These are phyloP conservation scores for Hipposideros larvatus DNA, from an alignment of 2,797 vertebrate genomes.

Conservation along the genomic window DNA sequence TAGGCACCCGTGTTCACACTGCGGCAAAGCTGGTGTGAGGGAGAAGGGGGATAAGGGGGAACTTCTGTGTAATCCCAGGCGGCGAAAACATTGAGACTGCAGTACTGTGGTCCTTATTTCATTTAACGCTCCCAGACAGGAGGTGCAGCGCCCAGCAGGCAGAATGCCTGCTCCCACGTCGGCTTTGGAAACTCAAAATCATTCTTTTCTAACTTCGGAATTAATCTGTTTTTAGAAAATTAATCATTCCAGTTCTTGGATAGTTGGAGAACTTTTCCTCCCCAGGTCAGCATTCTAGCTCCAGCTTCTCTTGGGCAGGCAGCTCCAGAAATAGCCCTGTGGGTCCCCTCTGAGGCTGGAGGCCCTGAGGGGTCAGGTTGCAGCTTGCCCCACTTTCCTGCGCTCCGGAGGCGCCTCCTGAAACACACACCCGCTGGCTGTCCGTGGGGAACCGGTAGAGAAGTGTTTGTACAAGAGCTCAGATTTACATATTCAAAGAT, in stretches of 20 bases:
- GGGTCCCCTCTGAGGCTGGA: background rate
- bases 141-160: background rate
- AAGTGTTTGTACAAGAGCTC: background rate
- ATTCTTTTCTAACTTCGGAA: background rate
- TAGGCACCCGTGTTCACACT: background rate
- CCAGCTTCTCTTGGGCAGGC: background rate
- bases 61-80: background rate
- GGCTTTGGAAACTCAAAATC: background rate
- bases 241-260: slow-evolving; percentile 24
- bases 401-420: background rate
- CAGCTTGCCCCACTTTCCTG: background rate
- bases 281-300: background rate
- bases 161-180: background rate
- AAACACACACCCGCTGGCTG: rapidly evolving
- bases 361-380: background rate
- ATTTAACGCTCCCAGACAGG: background rate
- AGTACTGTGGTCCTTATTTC: background rate
- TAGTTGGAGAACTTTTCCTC: background rate
- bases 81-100: background rate
- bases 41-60: background rate
- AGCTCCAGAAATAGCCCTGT: slow-evolving; percentile 26
- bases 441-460: background rate
- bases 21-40: background rate
- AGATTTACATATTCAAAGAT: background rate
- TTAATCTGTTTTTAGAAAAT: slow-evolving; percentile 51